Evolutionary conservation across 1,140 invertebrate genomes (phyloP), one percentile per base, ranked within the genome.

Genomic region (Aleiodes sp.): DNA sequence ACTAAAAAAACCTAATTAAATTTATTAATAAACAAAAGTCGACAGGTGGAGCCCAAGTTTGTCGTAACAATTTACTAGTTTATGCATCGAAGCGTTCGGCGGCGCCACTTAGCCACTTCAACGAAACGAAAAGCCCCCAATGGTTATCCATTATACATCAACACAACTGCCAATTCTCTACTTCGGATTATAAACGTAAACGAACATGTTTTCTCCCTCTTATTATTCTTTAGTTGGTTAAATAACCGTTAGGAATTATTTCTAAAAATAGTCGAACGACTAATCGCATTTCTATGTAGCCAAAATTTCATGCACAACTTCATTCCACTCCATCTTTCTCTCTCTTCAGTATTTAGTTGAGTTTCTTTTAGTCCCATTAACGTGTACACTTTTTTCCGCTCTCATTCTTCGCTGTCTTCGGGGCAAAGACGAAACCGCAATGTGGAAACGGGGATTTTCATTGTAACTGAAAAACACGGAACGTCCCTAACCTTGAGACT

Each of bases 31-130:
- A 71, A 35, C 41, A 73, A 71, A 70, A 71, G 69, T 74, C 73
- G 72, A 68, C 70, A 77, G 75, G 73, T 76, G 70, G 72, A 77
- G 64, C 72, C 70, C 60, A 29, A 28, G 26, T 59, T 73, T 39
- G 52, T 63, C 21, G 33, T 61, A 72, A 72, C 29, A 73, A 70
- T 41, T 65, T 60, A 31, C 57, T 61, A 70, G 62, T 68, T 73
- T 73, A 68, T 57, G 39, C 71, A 70, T 70, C 70, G 70, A 31
- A 73, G 69, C 69, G 70, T 73, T 66, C 71, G 75, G 70, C 66
- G 74, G 72, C 74, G 73, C 73, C 72, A 77, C 73, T 64, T 72
- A 70, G 61, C 41, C 62, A 37, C 29, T 41, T 39, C 28, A 43
- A 61, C 62, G 1, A 41, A 52, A 37, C 33, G 28, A 56, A 52